Percentiles rank a stretch among this genome's conserved stretches.
These are phyloP conservation scores for Anarsia innoxiella DNA, from an alignment of 2,888 invertebrate genomes.

Conservation along the genomic window DNA sequence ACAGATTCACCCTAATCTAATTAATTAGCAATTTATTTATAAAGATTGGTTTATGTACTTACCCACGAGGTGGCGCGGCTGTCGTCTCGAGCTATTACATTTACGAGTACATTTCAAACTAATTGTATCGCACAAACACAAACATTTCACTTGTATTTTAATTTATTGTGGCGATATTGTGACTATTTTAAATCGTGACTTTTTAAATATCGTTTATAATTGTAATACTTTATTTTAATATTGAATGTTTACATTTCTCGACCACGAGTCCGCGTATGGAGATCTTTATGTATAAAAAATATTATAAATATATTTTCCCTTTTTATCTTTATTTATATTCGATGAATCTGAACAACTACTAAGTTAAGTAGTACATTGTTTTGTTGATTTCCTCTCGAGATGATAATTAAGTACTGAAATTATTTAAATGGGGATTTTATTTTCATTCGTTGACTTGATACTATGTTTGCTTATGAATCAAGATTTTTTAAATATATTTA, in stretches of 20 bases:
- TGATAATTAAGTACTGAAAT: too few species aligned
- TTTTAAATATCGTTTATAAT: too few species aligned
- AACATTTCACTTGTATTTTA: too few species aligned
- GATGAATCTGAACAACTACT: slow-evolving; percentile 37
- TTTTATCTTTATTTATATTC: slow-evolving; percentile 27
- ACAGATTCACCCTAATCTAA: slow-evolving; percentile 48
- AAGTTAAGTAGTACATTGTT: slow-evolving; percentile 23
- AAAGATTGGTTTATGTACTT: slow-evolving; percentile 68
- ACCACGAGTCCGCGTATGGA: slow-evolving; percentile 18
- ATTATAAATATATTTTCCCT: slow-evolving; percentile 32
- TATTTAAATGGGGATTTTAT: too few species aligned
- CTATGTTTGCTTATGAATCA: background rate
- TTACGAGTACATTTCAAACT: too few species aligned
- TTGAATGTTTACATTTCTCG: background rate
- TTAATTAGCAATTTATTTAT: slow-evolving; percentile 35
- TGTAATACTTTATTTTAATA: background rate
- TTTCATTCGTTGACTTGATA: background rate
- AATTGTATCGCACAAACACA: too few species aligned
- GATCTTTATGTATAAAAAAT: slow-evolving; percentile 31
- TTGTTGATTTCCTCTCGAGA: slow-evolving; percentile 16
- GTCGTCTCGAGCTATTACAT: too few species aligned
- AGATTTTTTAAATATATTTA: background rate
- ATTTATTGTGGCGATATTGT: background rate
- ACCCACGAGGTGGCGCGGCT: slow-evolving; percentile 35
- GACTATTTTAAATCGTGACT: too few species aligned